A percentile compares a stretch with the other conserved stretches of the same genome.
phyloP scores from a whole-genome alignment of 2,113 vertebrate species.

The Ia io region DNA sequence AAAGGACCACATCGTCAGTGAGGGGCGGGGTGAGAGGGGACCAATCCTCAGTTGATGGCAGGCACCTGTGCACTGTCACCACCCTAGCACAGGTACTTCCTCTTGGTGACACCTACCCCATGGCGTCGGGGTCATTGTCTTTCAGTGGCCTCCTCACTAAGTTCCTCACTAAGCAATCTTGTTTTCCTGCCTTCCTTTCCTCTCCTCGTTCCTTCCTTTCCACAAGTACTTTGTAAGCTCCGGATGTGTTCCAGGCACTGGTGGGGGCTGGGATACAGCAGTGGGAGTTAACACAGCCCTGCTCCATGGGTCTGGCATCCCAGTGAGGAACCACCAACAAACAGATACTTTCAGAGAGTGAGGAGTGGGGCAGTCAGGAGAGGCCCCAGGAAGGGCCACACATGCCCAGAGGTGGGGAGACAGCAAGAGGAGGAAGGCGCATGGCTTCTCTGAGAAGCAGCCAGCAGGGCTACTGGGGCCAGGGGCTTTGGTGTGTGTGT shows the following conservation, averaged over 20 bases:
- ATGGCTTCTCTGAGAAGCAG: not conserved
- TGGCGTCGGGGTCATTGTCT: not conserved
- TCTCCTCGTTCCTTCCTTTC: not conserved
- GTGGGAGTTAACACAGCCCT: accelerated
- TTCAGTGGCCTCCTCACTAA: not conserved
- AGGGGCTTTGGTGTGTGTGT: not conserved
- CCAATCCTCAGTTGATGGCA: too few relatives aligned
- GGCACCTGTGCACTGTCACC: too few relatives aligned
- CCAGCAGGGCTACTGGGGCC: not conserved
- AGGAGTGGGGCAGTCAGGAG: not conserved
- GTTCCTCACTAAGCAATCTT: not conserved
- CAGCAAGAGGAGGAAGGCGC: not conserved
- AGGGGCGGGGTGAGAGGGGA: not conserved
- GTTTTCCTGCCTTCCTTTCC: not conserved
- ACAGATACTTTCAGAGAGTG: not conserved
- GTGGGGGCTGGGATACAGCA: not conserved
- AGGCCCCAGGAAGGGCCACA: not conserved
- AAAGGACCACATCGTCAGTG: not conserved
- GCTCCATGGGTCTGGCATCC: not conserved
- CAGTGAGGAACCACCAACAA: not conserved
- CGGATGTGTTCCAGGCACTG: not conserved
- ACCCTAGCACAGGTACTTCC: not conserved
- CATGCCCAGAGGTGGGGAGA: too few relatives aligned
- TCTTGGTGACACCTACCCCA: not conserved
- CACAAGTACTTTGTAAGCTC: not conserved